Conservation (phyloP, 2,113 vertebrate species). For the Centropristis striata region DNA sequence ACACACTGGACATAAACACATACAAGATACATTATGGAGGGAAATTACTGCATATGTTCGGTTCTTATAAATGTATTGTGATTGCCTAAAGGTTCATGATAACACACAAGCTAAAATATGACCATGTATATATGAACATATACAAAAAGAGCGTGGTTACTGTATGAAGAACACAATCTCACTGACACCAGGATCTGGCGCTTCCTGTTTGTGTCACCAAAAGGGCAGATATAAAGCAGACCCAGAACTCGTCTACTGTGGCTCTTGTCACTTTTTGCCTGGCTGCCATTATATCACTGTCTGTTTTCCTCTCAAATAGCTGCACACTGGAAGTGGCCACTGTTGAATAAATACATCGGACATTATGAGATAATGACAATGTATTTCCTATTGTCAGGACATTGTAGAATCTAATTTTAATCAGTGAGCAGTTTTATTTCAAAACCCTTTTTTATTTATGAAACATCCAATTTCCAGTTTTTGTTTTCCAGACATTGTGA, state of each 20-base stretch:
- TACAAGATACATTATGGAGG: background rate
- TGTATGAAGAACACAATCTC: conserved; percentile 20
- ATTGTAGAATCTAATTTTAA: no score
- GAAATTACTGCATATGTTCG: background rate
- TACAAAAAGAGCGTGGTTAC: background rate
- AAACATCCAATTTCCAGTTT: no score
- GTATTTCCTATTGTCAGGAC: background rate
- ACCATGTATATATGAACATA: background rate
- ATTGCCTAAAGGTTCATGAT: background rate
- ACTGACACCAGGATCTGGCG: conserved; percentile 26
- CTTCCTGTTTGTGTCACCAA: conserved; percentile 66
- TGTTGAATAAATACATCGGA: background rate
- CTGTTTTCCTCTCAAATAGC: background rate
- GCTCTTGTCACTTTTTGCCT: background rate
- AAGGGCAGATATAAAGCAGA: conserved; percentile 25
- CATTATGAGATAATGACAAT: background rate
- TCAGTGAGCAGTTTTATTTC: background rate
- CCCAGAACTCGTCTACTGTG: background rate
- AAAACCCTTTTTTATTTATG: background rate
- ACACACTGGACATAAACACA: conserved; percentile 8
- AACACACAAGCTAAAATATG: background rate
- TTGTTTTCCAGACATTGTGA: background rate
- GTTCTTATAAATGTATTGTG: background rate
- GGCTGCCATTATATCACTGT: background rate
- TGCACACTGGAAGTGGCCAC: background rate